Percentiles rank a stretch among this genome's conserved stretches.
phyloP scores from a whole-genome alignment of 1,140 invertebrate genomes.

The Ganaspis sp. region DNA sequence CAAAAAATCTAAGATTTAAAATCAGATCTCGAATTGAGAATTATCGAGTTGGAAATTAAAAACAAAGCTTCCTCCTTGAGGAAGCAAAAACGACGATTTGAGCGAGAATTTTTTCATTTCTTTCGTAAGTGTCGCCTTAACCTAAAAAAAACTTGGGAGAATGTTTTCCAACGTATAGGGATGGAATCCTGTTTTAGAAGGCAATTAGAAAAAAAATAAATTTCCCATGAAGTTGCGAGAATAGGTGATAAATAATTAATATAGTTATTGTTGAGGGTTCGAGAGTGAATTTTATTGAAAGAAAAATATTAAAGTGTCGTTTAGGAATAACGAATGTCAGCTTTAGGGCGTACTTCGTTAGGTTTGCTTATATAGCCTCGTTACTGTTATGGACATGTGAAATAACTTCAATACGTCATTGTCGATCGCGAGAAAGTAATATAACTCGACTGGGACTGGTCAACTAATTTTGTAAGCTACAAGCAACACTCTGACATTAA shows the following conservation, averaged over 20 bases:
- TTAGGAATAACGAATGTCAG: constrained; percentile 21
- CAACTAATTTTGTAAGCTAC: constrained; percentile 28
- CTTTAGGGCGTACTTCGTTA: constrained; percentile 16
- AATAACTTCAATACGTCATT: constrained; percentile 27
- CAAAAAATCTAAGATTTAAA: too few relatives aligned
- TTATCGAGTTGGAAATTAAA: too few relatives aligned
- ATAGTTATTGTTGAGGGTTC: neutral
- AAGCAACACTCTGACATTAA: neutral
- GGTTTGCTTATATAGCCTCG: constrained; percentile 14
- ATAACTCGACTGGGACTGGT: constrained; percentile 16
- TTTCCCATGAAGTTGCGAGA: neutral
- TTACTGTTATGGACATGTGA: constrained; percentile 16
- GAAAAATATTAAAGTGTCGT: neutral
- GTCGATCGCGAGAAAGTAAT: constrained; percentile 25
- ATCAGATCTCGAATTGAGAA: too few relatives aligned
- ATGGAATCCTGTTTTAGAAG: neutral
- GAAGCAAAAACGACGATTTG: too few relatives aligned
- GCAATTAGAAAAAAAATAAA: neutral
- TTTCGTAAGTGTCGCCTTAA: too few relatives aligned
- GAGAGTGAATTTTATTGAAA: constrained; percentile 2
- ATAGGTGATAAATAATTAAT: constrained; percentile 12
- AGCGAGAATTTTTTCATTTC: too few relatives aligned
- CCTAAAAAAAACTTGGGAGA: too few relatives aligned
- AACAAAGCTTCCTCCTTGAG: too few relatives aligned
- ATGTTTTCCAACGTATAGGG: neutral